These are phyloP conservation scores for Octopus bimaculoides DNA, from an alignment of 1,140 invertebrate species.

Conservation along the genomic window DNA sequence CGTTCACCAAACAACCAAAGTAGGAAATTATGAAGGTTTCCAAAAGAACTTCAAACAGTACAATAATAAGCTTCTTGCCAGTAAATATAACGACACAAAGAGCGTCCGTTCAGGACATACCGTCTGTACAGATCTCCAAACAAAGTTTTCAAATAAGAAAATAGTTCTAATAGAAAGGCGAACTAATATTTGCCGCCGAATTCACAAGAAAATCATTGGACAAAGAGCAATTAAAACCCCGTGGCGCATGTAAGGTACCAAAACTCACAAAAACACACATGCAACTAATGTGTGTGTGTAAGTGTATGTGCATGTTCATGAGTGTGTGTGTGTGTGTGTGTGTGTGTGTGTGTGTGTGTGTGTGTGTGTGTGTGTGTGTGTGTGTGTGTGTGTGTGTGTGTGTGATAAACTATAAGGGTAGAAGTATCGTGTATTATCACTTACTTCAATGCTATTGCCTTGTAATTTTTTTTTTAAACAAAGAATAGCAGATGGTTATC, in stretches of 20 bases:
- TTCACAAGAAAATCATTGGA: slow-evolving; percentile 10
- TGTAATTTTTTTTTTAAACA: too few relatives aligned
- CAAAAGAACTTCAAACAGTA: slow-evolving; percentile 3
- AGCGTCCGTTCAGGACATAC: slow-evolving; percentile 8
- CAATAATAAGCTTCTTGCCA: background rate
- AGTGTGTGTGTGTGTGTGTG: background rate
- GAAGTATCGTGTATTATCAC: too few relatives aligned
- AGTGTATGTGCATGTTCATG: background rate
- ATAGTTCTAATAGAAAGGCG: background rate
- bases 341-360: background rate
- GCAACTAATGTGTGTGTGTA: background rate
- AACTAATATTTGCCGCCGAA: background rate
- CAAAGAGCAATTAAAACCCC: slow-evolving; percentile 1
- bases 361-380: background rate
- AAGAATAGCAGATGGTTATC: too few relatives aligned
- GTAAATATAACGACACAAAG: background rate
- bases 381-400: background rate
- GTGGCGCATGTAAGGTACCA: background rate
- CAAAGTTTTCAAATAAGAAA: background rate
- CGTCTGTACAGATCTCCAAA: slow-evolving; percentile 4
- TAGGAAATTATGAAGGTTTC: slow-evolving; percentile 18
- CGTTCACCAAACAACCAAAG: slow-evolving; percentile 17
- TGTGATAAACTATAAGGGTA: background rate
- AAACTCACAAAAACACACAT: background rate
- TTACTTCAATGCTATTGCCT: too few relatives aligned